phyloP scores from a whole-genome alignment of 2,888 invertebrate species.

The Neria commutata region DNA sequence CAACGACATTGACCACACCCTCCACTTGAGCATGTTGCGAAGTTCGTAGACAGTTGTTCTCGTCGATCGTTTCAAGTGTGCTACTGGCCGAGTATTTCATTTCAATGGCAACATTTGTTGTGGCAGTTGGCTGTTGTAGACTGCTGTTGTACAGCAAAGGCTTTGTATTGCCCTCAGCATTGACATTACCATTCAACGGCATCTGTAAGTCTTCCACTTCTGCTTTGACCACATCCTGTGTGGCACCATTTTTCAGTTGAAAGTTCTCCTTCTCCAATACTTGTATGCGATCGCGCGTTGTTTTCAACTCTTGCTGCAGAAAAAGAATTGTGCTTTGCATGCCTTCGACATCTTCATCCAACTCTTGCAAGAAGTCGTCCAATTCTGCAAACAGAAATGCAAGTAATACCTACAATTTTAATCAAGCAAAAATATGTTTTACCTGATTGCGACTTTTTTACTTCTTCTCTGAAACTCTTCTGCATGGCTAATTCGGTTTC shows the following conservation, averaged over 20 bases:
- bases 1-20: no score
- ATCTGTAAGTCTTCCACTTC: slow-evolving; percentile 14
- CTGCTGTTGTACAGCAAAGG: slow-evolving; percentile 8
- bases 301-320: slow-evolving; percentile 90
- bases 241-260: slow-evolving; percentile 47
- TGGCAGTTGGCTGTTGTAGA: no score
- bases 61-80: slow-evolving; percentile 48
- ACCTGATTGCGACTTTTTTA: slow-evolving; percentile 96
- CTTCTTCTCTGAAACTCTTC: slow-evolving; percentile 94
- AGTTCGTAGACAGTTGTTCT: slow-evolving; percentile 43
- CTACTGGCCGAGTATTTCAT: slow-evolving; percentile 8
- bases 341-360: slow-evolving; percentile 97
- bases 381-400: slow-evolving; percentile 66
- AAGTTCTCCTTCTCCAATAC: slow-evolving; percentile 68
- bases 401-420: slow-evolving; percentile 1
- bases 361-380: slow-evolving; percentile 92
- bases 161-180: slow-evolving; percentile 20
- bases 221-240: background rate
- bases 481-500: slow-evolving; percentile 95
- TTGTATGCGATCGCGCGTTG: slow-evolving; percentile 74
- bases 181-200: background rate
- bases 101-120: slow-evolving; percentile 3
- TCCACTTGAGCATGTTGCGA: no score
- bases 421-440: slow-evolving; percentile 26
- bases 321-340: slow-evolving; percentile 97